phyloP scores from a whole-genome alignment of 1,140 invertebrate genomes.

The Ostrea edulis region DNA sequence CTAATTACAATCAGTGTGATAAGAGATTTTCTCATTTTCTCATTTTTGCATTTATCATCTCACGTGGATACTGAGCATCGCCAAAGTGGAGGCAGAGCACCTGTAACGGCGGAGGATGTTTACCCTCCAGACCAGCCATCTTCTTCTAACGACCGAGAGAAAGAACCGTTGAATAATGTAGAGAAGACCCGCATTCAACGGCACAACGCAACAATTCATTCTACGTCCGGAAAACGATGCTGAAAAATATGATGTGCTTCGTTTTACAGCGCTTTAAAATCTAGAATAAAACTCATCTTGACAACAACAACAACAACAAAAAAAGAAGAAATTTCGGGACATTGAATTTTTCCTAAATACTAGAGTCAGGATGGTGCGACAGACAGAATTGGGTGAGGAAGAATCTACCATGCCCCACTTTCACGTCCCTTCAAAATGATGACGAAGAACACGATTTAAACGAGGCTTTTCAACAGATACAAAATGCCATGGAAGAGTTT shows the following conservation, averaged over 20 bases:
- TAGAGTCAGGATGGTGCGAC: too few species aligned
- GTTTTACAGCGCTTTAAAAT: conserved; percentile 41
- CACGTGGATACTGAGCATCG: background rate
- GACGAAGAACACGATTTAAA: conserved; percentile 38
- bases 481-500: conserved; percentile 47
- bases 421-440: background rate
- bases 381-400: conserved; percentile 35
- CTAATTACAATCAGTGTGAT: background rate
- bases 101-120: background rate
- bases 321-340: background rate
- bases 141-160: background rate
- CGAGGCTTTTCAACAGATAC: conserved; percentile 39
- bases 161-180: background rate
- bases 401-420: conserved; percentile 38
- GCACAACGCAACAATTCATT: background rate
- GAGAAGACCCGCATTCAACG: conserved; percentile 34
- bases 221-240: conserved; percentile 29
- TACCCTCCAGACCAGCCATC: background rate
- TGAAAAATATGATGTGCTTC: conserved; percentile 51
- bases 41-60: background rate
- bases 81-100: background rate
- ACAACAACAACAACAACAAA: too few species aligned
- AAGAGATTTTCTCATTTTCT: background rate
- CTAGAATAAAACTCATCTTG: conserved; percentile 19
- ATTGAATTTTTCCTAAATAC: conserved; percentile 45